phyloP scores from a whole-genome alignment of 2,797 vertebrate genomes.

The Falco naumanni region DNA sequence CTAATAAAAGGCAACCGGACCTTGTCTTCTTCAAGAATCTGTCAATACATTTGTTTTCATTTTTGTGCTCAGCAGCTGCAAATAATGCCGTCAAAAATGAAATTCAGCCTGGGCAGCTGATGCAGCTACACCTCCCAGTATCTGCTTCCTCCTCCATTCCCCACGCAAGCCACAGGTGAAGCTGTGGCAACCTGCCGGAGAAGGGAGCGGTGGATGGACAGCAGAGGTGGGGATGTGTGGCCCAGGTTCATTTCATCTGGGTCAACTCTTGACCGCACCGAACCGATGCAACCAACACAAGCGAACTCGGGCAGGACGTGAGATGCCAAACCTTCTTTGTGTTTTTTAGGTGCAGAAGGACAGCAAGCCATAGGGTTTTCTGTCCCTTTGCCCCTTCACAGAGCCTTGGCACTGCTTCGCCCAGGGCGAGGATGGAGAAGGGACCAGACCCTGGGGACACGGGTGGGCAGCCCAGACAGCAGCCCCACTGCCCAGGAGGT shows the following conservation, averaged over 20 bases:
- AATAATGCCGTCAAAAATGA: background rate
- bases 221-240: fast-evolving
- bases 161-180: background rate
- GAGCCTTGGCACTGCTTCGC: background rate
- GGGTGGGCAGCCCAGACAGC: background rate
- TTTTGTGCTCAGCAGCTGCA: background rate
- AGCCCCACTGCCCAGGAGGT: background rate
- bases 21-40: background rate
- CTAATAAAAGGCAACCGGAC: background rate
- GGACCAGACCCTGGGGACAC: background rate
- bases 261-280: background rate
- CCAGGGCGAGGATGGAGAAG: background rate
- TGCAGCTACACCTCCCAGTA: background rate
- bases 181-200: background rate
- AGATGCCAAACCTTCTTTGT: background rate
- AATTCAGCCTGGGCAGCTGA: background rate
- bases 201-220: background rate
- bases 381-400: background rate
- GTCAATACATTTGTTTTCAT: fast-evolving
- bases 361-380: background rate
- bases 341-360: background rate
- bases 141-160: background rate
- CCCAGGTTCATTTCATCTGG: background rate
- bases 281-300: background rate
- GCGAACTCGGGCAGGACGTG: background rate